Percentiles rank a stretch among this genome's conserved stretches.
phyloP scores from a whole-genome alignment of 1,140 invertebrate genomes.

The Metopolophium dirhodum region DNA sequence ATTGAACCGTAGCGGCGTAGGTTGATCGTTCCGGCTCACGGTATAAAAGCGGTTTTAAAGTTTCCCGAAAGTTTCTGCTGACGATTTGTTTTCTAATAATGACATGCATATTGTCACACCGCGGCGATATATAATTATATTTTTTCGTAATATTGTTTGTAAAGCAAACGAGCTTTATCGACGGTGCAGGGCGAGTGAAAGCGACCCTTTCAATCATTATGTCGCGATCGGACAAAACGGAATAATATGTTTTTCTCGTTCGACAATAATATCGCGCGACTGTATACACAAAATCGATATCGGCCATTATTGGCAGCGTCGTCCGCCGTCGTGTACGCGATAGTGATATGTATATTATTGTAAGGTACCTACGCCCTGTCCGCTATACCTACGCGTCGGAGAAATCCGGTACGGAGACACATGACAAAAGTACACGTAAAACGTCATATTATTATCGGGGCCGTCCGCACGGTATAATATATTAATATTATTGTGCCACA shows the following conservation, averaged over 20 bases:
- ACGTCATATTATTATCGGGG: not conserved
- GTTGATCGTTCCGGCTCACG: not conserved
- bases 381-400: not conserved
- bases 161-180: not conserved
- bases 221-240: not conserved
- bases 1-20: not conserved
- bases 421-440: not conserved
- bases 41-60: not conserved
- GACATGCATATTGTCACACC: not conserved
- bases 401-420: not conserved
- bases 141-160: not conserved
- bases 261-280: not conserved
- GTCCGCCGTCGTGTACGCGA: not conserved
- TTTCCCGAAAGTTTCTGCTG: not conserved
- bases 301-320: not conserved
- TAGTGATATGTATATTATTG: not conserved
- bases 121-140: not conserved
- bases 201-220: not conserved
- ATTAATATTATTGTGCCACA: not conserved
- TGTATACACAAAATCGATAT: not conserved
- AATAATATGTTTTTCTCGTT: not conserved
- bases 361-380: not conserved
- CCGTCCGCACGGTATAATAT: not conserved
- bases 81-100: not conserved
- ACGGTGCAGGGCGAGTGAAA: not conserved